Evolutionary conservation across 2,888 invertebrate genomes (phyloP), one percentile per base, ranked within the genome.

Genomic region (Parapristionchus giblindavisi): DNA sequence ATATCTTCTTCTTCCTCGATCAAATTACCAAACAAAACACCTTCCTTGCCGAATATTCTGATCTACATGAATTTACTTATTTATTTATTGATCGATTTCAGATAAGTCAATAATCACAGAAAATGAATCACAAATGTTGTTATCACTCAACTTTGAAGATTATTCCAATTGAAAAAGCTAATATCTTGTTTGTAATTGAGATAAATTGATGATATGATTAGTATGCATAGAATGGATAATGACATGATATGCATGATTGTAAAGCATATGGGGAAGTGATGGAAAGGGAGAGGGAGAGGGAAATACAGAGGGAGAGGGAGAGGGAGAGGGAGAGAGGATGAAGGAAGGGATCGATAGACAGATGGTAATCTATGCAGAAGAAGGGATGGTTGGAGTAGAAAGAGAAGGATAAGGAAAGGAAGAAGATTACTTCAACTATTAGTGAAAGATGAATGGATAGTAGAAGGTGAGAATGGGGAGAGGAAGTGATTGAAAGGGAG

Each of bases 191-290:
- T 43, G 43, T 1, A 38, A 38, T 27, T 61, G 61, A 38, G 61
- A 65, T 43, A 65, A 43, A 65, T 65, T 65, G 63, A 65, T 65
- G 63, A 65, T 65, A 40, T 43, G 63, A 65, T 65, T 65, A 65
- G 29, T 17, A n/a, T 60, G 5, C 27, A 27, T 36, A 1, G 21
- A 29, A n/a, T n/a, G n/a, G 29, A 36, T 65, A 65, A 40, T 65
- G 63, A 8, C 61, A 65, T 40, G 43, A 21, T 27, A 29, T 36
- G 60, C n/a, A 36, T 11, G 63, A 27, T 65, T 43, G 63, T 65
- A 65, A 65, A 65, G 43, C 63, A 65, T 65, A 65, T 65, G 63
- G 29, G 43, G 43, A 36, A n/a, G n/a, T n/a, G 63, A 29, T 40
- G 27, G 24, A 29, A 24, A 24, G 36, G 43, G 63, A 29, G 43